Base-by-base conservation (phyloP, 2,888 invertebrate genomes). In the Meiosimyza platycephala region DNA sequence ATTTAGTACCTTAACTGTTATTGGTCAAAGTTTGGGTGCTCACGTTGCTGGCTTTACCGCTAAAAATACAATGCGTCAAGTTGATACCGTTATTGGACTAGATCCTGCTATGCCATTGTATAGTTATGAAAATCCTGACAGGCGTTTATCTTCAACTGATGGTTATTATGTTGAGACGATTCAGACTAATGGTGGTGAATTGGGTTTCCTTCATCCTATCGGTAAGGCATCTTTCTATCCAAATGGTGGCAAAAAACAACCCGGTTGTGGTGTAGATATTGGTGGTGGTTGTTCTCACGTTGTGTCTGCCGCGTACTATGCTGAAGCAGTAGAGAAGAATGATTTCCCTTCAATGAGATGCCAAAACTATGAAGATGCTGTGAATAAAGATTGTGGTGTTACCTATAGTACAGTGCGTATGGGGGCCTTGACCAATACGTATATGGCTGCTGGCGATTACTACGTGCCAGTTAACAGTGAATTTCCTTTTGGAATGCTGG, bases 11-110 rank as follows among this genome's bases (percentile, higher is more conserved):
- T 75, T 90, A 86, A 80, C 87, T 87, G 47, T 83, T 6, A 89
- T 90, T 57, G 90, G 90, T 1, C 89, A 91, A 75, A 90, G 90
- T 76, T 85, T 91, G 71, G 91, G 91, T 6, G 90, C 90, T 9
- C 90, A 90, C 80, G 90, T 90, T 9, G 88, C 89, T 63, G 90
- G 90, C 2, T 89, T 89, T 75, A 88, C 90, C 55, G 90, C 90
- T 0, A 90, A 90, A 71, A 88, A 88, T 78, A 88, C 89, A 1
- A 88, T 85, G 72, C 81, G 87, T 80, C 88, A 88, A 22, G 87
- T 89, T 40, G 88, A 89, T 75, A 88, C 88, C 2, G 89, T 90
- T 55, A 87, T 89, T 76, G 90, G 79, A 28, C 72, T 82, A 40
- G 82, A 81, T 67, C 79, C 81, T 9, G 80, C 80, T 2, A 71